These are phyloP conservation scores for Python bivittatus DNA, from an alignment of 2,113 vertebrate species.

Conservation along the genomic window DNA sequence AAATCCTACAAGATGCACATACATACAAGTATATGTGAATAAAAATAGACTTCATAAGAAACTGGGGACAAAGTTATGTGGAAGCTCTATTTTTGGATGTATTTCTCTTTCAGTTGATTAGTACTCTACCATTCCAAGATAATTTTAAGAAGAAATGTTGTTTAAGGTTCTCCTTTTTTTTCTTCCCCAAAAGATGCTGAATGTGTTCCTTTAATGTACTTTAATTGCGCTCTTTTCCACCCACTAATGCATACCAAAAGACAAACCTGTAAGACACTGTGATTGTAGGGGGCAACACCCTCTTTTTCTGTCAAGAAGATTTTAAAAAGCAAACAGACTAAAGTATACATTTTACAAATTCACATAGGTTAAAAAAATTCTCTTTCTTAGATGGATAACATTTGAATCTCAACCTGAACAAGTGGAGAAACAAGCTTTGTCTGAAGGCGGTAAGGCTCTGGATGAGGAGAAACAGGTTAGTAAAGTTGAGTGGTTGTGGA, in stretches of 20 bases:
- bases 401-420: not conserved
- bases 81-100: not conserved
- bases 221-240: conserved; percentile 1
- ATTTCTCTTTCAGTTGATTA: not conserved
- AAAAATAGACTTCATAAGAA: not conserved
- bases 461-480: not conserved
- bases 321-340: not conserved
- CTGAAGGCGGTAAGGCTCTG: not conserved
- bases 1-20: not conserved
- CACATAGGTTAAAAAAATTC: not conserved
- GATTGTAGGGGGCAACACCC: no score
- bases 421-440: not conserved
- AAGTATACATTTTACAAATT: not conserved
- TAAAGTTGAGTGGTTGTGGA: not conserved
- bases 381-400: not conserved
- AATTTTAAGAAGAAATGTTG: not conserved
- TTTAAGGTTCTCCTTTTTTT: not conserved
- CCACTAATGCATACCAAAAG: not conserved
- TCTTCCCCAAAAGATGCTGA: not conserved
- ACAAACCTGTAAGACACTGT: not conserved
- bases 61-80: not conserved
- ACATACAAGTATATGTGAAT: not conserved
- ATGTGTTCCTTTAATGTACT: conserved; percentile 6
- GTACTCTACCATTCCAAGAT: not conserved
- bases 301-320: not conserved